These are phyloP conservation scores for Drosophila equinoxialis DNA, from an alignment of 1,140 invertebrate species.

Conservation along the genomic window DNA sequence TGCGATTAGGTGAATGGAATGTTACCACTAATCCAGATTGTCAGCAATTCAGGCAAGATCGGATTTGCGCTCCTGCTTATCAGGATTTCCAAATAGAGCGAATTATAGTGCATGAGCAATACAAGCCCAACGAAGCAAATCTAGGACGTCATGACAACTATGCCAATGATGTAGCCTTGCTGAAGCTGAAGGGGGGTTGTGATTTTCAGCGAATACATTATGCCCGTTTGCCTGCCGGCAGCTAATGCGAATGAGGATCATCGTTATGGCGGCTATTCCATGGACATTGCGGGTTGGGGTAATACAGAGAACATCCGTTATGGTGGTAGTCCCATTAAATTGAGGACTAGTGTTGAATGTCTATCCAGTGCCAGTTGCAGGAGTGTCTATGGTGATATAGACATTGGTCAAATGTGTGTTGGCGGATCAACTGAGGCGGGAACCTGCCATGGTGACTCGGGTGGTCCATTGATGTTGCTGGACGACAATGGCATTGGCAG, in stretches of 20 bases:
- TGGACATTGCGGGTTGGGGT: conserved; percentile 62
- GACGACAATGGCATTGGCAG: conserved; percentile 15
- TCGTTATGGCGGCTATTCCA: conserved; percentile 33
- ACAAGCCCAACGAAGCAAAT: not conserved
- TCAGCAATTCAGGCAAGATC: conserved; percentile 16
- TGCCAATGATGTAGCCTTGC: conserved; percentile 51
- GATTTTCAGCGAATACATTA: conserved; percentile 28
- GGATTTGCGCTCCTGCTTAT: conserved; percentile 29
- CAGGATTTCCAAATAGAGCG: conserved; percentile 35
- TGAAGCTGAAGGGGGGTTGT: conserved; percentile 28
- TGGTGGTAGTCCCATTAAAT: conserved; percentile 41
- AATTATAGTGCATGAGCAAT: conserved; percentile 46
- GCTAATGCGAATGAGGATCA: not conserved
- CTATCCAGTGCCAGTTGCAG: conserved; percentile 27
- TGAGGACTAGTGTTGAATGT: conserved; percentile 24
- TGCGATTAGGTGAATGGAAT: conserved; percentile 58
- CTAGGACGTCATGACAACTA: not conserved
- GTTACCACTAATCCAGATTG: conserved; percentile 18
- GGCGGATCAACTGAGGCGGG: conserved; percentile 25
- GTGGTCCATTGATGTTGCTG: conserved; percentile 48
- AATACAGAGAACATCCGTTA: conserved; percentile 29
- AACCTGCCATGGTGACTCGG: conserved; percentile 53
- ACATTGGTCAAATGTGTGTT: conserved; percentile 45
- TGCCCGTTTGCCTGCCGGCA: conserved; percentile 49
- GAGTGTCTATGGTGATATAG: conserved; percentile 10